Evolutionary conservation across 2,113 vertebrate genomes (phyloP), one percentile per base, ranked within the genome.

Genomic region (Pithys albifrons): DNA sequence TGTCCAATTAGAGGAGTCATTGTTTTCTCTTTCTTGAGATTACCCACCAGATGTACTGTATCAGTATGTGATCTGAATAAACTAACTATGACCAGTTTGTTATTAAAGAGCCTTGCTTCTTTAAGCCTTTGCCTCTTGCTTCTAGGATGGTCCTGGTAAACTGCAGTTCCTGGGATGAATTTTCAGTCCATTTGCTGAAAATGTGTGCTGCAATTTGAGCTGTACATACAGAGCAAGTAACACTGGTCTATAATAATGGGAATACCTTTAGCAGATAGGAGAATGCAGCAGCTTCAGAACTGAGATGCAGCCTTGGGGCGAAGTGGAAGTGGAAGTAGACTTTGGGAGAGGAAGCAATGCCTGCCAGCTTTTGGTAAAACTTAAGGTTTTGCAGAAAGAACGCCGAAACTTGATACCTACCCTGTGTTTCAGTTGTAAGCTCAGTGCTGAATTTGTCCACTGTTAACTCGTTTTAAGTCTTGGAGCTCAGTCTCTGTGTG

Each of bases 11-110:
- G 83, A 89, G 59, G 75, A 86, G 72, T 35, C 2, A 1, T 58
- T 76, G 64, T 80, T 95, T 91, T 33, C 39, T 79, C 59, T 77
- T 91, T 29, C 72, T 79, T 88, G 88, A 83, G 74, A 71, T 94
- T 70, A 48, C 78, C 79, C 59, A 61, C 67, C 69, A 88, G 78
- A 71, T 59, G 67, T 51, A 66, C 74, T n/a, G 19, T 85, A 46
- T 88, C 71, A 7, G 2, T 75, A 41, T 77, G 51, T 82, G 58
- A 79, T 49, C 85, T 66, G 51, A 91, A 85, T 91, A 94, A 91
- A 93, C 59, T 52, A 73, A 62, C 75, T 51, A 22, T 71, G 55
- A 67, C 78, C 59, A 27, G 58, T 62, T 76, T 23, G 25, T 86
- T 86, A 75, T 54, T 80, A 22, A 74, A 59, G 27, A 73, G 85